Evolutionary conservation across 2,113 vertebrate species (phyloP).

Genomic region (Anser cygnoides): DNA sequence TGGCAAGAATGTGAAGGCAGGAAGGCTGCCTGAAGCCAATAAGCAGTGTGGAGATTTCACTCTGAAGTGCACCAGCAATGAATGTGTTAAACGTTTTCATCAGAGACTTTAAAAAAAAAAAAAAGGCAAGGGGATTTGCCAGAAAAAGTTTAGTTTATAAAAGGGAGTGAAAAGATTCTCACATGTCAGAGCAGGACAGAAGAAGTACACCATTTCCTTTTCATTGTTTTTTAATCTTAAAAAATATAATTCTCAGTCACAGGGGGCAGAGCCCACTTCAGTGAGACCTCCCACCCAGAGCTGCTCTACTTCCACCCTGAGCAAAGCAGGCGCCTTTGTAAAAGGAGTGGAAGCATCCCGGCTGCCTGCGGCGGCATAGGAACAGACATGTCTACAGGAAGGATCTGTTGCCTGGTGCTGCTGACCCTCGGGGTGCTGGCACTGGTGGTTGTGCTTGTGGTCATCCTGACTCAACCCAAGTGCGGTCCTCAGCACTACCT

Average conservation of each 20-base stretch:
- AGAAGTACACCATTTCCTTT: neutral
- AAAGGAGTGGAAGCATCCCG: neutral
- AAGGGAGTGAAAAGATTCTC: neutral
- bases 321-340: neutral
- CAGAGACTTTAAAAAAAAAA: neutral
- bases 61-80: neutral
- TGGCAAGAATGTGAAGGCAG: neutral
- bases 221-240: neutral
- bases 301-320: neutral
- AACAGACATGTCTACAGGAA: neutral
- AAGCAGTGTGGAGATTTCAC: neutral
- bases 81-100: slow-evolving; percentile 36
- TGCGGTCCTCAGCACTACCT: slow-evolving; percentile 43
- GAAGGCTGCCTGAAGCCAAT: neutral
- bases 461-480: neutral
- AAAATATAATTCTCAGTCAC: neutral
- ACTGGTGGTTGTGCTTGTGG: rapidly evolving
- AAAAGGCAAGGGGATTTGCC: neutral
- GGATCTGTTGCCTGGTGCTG: slow-evolving; percentile 40
- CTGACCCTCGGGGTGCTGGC: neutral
- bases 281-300: neutral
- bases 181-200: neutral
- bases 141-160: neutral
- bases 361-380: rapidly evolving
- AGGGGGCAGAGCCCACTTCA: neutral